Evolutionary conservation across 2,888 invertebrate species (phyloP).

Genomic region (Selenia dentaria): DNA sequence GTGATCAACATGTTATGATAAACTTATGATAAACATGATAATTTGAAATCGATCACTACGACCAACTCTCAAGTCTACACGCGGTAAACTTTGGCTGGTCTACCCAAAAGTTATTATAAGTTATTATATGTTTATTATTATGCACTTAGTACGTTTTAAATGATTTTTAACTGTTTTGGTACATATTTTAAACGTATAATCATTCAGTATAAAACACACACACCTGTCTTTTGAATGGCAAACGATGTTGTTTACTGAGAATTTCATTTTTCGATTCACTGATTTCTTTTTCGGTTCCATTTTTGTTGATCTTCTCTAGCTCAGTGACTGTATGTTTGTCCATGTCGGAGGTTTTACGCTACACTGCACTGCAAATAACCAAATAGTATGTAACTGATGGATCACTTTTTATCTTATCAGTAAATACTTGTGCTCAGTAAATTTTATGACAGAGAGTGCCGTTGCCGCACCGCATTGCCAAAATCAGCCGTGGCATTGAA

Average conservation of each 20-base stretch:
- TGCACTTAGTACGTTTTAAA: too few species aligned
- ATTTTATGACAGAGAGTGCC: constrained; percentile 7
- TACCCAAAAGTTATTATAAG: too few species aligned
- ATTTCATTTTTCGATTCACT: constrained; percentile 45
- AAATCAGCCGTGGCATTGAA: constrained; percentile 13
- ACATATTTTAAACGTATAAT: too few species aligned
- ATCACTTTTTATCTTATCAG: constrained; percentile 58
- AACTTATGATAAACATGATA: too few species aligned
- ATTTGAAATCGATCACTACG: too few species aligned
- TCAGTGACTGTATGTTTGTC: constrained; percentile 54
- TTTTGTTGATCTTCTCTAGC: constrained; percentile 64
- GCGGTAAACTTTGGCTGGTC: too few species aligned
- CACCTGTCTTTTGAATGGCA: constrained; percentile 71
- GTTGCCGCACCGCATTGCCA: constrained; percentile 13
- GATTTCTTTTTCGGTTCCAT: constrained; percentile 48
- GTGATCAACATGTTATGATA: too few species aligned
- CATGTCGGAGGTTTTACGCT: constrained; percentile 49
- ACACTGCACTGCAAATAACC: constrained; percentile 49
- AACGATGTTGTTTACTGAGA: constrained; percentile 30
- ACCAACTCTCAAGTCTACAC: too few species aligned
- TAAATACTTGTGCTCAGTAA: constrained; percentile 31
- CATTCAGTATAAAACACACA: constrained; percentile 36
- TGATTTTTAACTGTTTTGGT: too few species aligned
- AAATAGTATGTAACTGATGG: constrained; percentile 32
- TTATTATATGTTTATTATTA: too few species aligned